Evolutionary conservation across 2,888 invertebrate species (phyloP), one percentile per base, ranked within the genome.

Genomic region (Sarcophaga rosellei): DNA sequence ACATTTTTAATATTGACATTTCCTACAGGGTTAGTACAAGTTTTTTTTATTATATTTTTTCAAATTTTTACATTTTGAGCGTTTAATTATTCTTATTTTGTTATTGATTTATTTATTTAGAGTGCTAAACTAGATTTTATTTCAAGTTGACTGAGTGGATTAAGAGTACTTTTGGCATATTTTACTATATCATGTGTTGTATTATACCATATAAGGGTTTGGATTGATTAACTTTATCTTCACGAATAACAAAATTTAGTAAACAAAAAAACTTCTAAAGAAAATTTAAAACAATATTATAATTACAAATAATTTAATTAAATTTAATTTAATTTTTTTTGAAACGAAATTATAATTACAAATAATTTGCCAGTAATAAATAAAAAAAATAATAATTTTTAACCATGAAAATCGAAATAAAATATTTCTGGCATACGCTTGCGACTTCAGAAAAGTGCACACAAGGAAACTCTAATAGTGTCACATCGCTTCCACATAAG

Each of bases 1-100:
- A n/a, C n/a, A n/a, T n/a, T n/a, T n/a, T n/a, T n/a, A n/a, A n/a
- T n/a, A n/a, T n/a, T n/a, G n/a, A n/a, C n/a, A n/a, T n/a, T n/a
- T n/a, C n/a, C n/a, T n/a, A n/a, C n/a, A n/a, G n/a, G n/a, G n/a
- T n/a, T 53, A 20, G 47, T 53, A 70, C n/a, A 72, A n/a, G 15
- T 73, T 11, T 21, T 35, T 69, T 59, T 53, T 68, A 17, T 20
- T 66, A 44, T 59, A 61, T 72, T 62, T 73, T 61, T 8, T 35
- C 35, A 57, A 57, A 35, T 57, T 44, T 78, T 78, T 84, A 79
- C 79, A 79, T 57, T 74, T 78, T 83, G 78, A 83, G 83, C 83
- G 63, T 47, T 73, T 21, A n/a, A 20, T 78, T 66, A 15, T 20
- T 21, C 5, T 77, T n/a, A 35, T 17, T 35, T 59, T n/a, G n/a